Evolutionary conservation across 2,888 invertebrate species (phyloP).

Genomic region (Petrophora chlorosata): DNA sequence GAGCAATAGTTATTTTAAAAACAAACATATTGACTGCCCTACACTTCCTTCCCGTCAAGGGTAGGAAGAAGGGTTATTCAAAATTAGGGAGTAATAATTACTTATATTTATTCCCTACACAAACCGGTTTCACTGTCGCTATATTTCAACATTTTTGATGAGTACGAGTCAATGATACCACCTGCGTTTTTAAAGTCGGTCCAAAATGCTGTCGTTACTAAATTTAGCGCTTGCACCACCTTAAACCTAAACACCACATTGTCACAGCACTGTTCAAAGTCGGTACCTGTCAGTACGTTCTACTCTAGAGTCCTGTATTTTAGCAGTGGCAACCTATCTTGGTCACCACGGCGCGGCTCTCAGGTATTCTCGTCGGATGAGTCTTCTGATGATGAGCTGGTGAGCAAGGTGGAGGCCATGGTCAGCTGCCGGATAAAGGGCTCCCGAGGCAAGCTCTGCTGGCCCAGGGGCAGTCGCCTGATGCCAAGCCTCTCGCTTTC

Average conservation of each 20-base stretch:
- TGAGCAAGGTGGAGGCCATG: conserved; percentile 85
- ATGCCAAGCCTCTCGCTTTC: conserved; percentile 82
- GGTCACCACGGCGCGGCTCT: conserved; percentile 79
- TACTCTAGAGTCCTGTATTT: conserved; percentile 74
- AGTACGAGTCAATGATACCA: background rate
- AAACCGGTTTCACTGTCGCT: too few species aligned
- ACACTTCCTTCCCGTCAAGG: too few species aligned
- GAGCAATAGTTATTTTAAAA: too few species aligned
- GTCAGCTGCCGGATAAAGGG: conserved; percentile 85
- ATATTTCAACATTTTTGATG: too few species aligned
- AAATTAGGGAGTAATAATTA: too few species aligned
- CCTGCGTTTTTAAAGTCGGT: background rate
- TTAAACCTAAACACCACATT: conserved; percentile 24
- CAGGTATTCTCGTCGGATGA: conserved; percentile 80
- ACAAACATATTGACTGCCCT: too few species aligned
- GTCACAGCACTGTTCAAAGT: conserved; percentile 31
- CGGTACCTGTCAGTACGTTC: conserved; percentile 18
- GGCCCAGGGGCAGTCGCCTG: conserved; percentile 80
- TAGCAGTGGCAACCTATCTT: conserved; percentile 78
- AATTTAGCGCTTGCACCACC: conserved; percentile 7
- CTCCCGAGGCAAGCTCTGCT: conserved; percentile 83
- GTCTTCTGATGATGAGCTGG: conserved; percentile 84
- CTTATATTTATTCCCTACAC: too few species aligned
- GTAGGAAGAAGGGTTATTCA: too few species aligned
- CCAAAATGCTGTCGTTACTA: conserved; percentile 17